phyloP scores from a whole-genome alignment of 2,888 invertebrate species.

The Coenonympha glycerion region DNA sequence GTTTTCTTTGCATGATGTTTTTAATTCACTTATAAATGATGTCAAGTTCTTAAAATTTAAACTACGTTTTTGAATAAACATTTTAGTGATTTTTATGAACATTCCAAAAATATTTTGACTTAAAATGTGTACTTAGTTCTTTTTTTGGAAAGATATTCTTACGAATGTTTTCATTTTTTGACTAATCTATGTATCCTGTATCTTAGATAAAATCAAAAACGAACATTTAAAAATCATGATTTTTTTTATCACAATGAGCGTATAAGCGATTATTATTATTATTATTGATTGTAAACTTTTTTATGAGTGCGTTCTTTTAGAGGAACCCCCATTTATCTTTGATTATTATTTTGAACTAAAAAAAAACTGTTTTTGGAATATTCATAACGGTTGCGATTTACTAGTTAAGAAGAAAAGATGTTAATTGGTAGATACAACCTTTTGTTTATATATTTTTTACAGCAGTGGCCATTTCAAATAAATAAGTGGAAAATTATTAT shows the following conservation, averaged over 20 bases:
- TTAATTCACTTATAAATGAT: background rate
- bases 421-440: conserved; percentile 40
- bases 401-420: conserved; percentile 32
- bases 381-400: conserved; percentile 25
- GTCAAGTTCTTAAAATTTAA: background rate
- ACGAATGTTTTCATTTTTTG: too few relatives aligned
- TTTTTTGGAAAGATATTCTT: too few relatives aligned
- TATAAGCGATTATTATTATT: too few relatives aligned
- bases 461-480: conserved; percentile 50
- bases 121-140: background rate
- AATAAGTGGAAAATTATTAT: conserved; percentile 36
- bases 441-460: conserved; percentile 50
- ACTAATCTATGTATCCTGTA: too few relatives aligned
- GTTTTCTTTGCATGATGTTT: background rate
- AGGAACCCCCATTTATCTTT: too few relatives aligned
- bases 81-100: conserved; percentile 12
- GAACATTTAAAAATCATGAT: too few relatives aligned
- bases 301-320: too few relatives aligned
- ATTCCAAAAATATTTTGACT: conserved; percentile 10
- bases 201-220: too few relatives aligned
- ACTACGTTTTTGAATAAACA: conserved; percentile 17
- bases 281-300: too few relatives aligned
- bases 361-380: conserved; percentile 13
- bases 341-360: too few relatives aligned
- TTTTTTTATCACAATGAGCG: background rate